Evolutionary conservation across 2,888 invertebrate species (phyloP).

Genomic region (Aspidiotus rigidus): DNA sequence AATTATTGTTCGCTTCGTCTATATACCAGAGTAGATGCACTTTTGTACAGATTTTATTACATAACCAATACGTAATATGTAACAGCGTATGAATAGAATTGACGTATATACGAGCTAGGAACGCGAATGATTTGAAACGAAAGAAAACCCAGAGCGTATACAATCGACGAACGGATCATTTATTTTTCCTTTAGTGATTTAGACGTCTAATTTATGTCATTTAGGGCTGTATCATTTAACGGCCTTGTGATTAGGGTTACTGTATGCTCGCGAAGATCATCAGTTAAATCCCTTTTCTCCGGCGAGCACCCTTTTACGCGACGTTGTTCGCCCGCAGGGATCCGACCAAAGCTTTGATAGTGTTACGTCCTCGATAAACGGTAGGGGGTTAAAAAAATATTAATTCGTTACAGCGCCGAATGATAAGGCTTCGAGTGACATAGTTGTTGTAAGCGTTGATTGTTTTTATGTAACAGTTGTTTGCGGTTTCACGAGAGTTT

Average conservation of each 20-base stretch:
- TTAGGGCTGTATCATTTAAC: conserved; percentile 28
- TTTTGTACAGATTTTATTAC: no score
- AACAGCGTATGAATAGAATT: no score
- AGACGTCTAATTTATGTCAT: conserved; percentile 31
- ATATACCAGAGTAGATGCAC: no score
- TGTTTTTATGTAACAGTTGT: conserved; percentile 32
- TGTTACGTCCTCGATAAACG: conserved; percentile 16
- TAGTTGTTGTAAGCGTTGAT: conserved; percentile 22
- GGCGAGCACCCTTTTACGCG: conserved; percentile 26
- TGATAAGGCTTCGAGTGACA: conserved; percentile 27
- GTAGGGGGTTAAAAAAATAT: conserved; percentile 30
- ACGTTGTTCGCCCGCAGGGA: conserved; percentile 17
- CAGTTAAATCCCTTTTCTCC: conserved; percentile 27
- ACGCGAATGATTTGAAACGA: conserved; percentile 11
- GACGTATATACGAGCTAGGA: no score
- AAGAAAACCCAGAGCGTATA: conserved; percentile 14
- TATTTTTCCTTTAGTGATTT: conserved; percentile 31
- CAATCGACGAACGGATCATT: conserved; percentile 31
- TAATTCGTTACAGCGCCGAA: conserved; percentile 27
- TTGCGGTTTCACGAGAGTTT: conserved; percentile 30
- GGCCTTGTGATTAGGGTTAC: conserved; percentile 30
- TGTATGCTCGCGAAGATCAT: conserved; percentile 18
- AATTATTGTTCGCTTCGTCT: no score
- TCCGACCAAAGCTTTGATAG: conserved; percentile 14
- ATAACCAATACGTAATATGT: no score